Evolutionary conservation across 2,888 invertebrate genomes (phyloP), one percentile per base, ranked within the genome.

Genomic region (Shargacucullia verbasci): DNA sequence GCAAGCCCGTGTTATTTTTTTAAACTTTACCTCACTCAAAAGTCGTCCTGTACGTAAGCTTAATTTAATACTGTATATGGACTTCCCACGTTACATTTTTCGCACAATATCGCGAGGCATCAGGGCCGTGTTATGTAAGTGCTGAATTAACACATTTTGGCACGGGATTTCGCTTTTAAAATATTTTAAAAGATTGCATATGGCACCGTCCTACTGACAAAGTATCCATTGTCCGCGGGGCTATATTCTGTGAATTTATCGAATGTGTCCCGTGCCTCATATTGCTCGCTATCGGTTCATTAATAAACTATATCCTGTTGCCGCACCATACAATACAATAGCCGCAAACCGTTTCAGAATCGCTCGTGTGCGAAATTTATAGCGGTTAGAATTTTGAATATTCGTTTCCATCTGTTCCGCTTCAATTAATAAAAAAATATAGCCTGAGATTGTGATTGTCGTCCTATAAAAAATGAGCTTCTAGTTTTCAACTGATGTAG

Each of bases 61-160:
- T 84, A 86, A 86, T 86, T 87, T 87, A 85, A 87, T 85, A 75
- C 80, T 69, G 76, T 69, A 71, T 82, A 81, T 78, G 80, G 79
- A 82, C 73, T 80, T 80, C 64, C 61, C 73, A 70, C 74, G 80
- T 78, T 70, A 79, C 62, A 81, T 86, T 85, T 85, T 86, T 78
- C 82, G 77, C 74, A 78, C 80, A 81, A 82, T 86, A 83, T 83
- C 79, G 63, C 80, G 71, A 77, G 72, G 73, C 80, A 76, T 81
- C 71, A 78, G 76, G 70, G 78, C 70, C 73, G 62, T 76, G 81
- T 80, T 82, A 82, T 81, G 73, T 81, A 83, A 84, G 83, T 83
- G 85, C 78, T 63, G 83, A 85, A 87, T 88, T 87, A 89, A 87
- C 86, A 85, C 81, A 85, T 88, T 87, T 89, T 88, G 86, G 87